phyloP scores from a whole-genome alignment of 2,797 vertebrate genomes.

The Rhinoraja longicauda region DNA sequence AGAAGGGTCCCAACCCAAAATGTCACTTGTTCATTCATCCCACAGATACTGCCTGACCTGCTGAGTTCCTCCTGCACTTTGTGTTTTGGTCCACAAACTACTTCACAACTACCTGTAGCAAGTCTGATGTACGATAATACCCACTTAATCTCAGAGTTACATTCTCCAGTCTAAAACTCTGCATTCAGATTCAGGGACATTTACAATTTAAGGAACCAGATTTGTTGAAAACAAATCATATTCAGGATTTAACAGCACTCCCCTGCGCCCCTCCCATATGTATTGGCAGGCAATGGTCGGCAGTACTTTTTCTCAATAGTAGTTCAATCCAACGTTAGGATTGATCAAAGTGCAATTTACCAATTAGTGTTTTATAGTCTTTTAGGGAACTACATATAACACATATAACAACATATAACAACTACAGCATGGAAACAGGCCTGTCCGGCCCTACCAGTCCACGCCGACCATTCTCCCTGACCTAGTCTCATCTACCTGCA shows the following conservation, averaged over 20 bases:
- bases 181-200: not conserved
- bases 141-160: not conserved
- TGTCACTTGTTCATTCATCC: no score
- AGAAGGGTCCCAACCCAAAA: no score
- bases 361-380: not conserved
- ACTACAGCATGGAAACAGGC: no score
- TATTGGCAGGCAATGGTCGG: not conserved
- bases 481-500: no score
- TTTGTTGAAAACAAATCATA: not conserved
- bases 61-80: no score
- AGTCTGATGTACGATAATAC: not conserved
- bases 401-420: no score
- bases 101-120: not conserved
- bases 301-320: not conserved
- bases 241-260: not conserved
- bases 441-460: no score
- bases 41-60: no score
- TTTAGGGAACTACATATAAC: no score
- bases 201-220: not conserved
- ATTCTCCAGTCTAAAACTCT: not conserved
- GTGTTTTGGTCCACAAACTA: not conserved
- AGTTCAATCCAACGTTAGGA: not conserved
- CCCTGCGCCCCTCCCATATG: not conserved
- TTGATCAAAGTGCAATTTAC: not conserved
- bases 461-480: no score